Base-by-base conservation (phyloP, 2,113 vertebrate genomes). In the Cariama cristata region DNA sequence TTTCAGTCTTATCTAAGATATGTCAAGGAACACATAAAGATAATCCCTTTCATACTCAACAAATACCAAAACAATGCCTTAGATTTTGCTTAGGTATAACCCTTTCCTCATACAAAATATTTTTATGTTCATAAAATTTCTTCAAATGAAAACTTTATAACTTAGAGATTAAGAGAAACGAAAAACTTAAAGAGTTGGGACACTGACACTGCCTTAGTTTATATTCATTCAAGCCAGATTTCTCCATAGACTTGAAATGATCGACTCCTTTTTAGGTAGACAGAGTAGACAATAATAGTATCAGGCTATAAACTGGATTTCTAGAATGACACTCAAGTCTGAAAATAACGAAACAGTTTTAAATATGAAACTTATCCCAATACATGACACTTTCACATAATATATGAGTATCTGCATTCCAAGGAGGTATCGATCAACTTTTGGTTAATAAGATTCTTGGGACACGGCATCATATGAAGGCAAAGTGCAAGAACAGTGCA, bases 301-400 rank as follows among this genome's bases (percentile, higher is more conserved):
- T 21, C 3, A 32, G 28, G 11, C 10, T 60, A 22, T 40, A 75
- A 75, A 5, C 17, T 73, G 67, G 9, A 69, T 42, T 80, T 44
- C n/a, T 44, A 53, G 28, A 82, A 52, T 38, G 8, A 32, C 4
- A 20, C 6, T 68, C 4, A 12, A 32, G 8, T 45, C 55, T 79
- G n/a, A 75, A 79, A 81, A 5, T 42, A 44, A 55, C 3, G 3
- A 19, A 86, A 16, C 2, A 88, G 11, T 18, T 95, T 81, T 68
- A 69, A 66, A 67, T 24, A 28, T 15, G 8, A 82, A 63, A 64
- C 14, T 55, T 76, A 23, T 50, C 17, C 13, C 67, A 62, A 58
- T 22, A 42, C 3, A 6, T 24, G 8, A 10, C 2, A 42, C 14
- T 64, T 85, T 14, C 17, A 33, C 0, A 0, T 50, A 7, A 45